Percentiles rank a stretch among this genome's conserved stretches.
phyloP scores from a whole-genome alignment of 2,113 vertebrate genomes.

The Sinocyclocheilus maitianheensis region DNA sequence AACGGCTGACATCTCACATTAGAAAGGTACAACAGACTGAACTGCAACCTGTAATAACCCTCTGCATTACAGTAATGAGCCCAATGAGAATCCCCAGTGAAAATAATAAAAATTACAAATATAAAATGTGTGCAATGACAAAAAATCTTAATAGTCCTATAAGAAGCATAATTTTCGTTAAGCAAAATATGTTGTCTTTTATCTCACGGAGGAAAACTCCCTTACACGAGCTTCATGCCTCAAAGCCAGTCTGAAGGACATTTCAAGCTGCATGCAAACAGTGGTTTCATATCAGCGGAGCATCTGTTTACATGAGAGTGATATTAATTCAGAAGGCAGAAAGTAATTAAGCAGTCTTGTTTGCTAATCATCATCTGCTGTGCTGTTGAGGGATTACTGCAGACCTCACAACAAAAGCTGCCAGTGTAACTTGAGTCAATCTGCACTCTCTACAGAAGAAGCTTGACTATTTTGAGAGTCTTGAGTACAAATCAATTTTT shows the following conservation, averaged over 20 bases:
- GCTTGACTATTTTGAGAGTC: constrained; percentile 38
- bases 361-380: constrained; percentile 57
- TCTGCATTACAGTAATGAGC: not conserved
- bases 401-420: constrained; percentile 53
- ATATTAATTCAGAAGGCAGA: constrained; percentile 55
- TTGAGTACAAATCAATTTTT: constrained; percentile 27
- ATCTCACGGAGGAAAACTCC: not conserved
- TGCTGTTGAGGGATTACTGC: constrained; percentile 51
- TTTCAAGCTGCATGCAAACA: constrained; percentile 6
- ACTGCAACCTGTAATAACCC: not conserved
- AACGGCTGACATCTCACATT: constrained; percentile 48
- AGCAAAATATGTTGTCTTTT: not conserved
- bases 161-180: not conserved
- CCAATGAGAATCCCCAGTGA: too few species aligned
- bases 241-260: constrained; percentile 30
- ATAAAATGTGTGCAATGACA: not conserved
- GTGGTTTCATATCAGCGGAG: constrained; percentile 25
- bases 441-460: constrained; percentile 34
- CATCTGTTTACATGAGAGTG: constrained; percentile 36
- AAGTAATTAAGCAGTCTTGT: constrained; percentile 59
- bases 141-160: not conserved
- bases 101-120: too few species aligned
- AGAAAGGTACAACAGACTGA: not conserved
- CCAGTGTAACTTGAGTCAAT: constrained; percentile 52
- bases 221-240: not conserved